phyloP scores from a whole-genome alignment of 2,113 vertebrate species.

The Ageneiosus marmoratus region DNA sequence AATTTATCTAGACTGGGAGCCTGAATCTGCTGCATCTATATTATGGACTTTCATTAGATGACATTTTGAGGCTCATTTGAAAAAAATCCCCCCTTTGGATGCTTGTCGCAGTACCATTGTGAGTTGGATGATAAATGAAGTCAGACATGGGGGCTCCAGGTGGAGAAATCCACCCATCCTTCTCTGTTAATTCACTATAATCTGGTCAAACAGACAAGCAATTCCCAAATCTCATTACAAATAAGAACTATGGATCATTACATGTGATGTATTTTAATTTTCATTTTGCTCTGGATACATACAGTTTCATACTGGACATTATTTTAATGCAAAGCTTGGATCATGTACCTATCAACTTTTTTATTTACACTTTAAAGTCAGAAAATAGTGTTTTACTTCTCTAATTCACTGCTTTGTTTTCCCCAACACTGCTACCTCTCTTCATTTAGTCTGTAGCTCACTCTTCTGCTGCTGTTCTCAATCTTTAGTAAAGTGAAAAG shows the following conservation, averaged over 20 bases:
- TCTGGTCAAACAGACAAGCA: conserved; percentile 89
- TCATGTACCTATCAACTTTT: not conserved
- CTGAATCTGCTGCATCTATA: conserved; percentile 45
- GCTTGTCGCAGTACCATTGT: conserved; percentile 73
- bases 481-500: too few species aligned
- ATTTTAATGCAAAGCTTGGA: conserved; percentile 26
- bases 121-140: conserved; percentile 85
- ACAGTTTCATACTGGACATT: conserved; percentile 13
- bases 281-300: too few species aligned
- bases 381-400: too few species aligned
- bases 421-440: too few species aligned
- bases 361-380: too few species aligned
- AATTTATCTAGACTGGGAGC: conserved; percentile 49
- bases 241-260: conserved; percentile 90
- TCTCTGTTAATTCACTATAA: conserved; percentile 90
- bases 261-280: conserved; percentile 89
- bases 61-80: conserved; percentile 73
- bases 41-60: conserved; percentile 32
- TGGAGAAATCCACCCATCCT: conserved; percentile 74
- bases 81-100: conserved; percentile 78
- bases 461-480: too few species aligned
- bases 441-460: too few species aligned
- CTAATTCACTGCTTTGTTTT: too few species aligned
- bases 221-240: conserved; percentile 94
- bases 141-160: conserved; percentile 74